Percentiles rank a stretch among this genome's conserved stretches.
Evolutionary conservation across 2,797 vertebrate species (phyloP).

Genomic region (Hippopotamyrus pictus): DNA sequence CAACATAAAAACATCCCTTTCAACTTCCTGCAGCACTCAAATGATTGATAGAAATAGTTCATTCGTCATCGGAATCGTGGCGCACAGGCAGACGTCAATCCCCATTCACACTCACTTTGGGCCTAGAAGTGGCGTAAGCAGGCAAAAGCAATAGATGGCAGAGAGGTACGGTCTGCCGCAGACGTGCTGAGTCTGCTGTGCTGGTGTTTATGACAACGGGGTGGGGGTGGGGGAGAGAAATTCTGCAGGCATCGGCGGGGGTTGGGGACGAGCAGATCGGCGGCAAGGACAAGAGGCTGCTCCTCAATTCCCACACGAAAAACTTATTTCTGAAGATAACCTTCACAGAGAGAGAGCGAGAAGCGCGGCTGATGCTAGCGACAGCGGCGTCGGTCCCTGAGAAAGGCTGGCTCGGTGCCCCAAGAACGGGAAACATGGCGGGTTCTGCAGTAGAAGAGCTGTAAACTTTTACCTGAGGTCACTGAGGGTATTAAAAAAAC

Average conservation of each 20-base stretch:
- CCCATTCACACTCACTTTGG: neutral
- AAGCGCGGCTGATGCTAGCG: constrained; percentile 32
- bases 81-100: neutral
- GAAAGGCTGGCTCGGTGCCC: constrained; percentile 54
- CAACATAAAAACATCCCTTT: neutral
- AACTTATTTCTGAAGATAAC: neutral
- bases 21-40: neutral
- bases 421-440: constrained; percentile 41
- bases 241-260: neutral
- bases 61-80: neutral
- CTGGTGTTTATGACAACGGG: neutral
- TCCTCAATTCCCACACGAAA: neutral
- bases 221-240: neutral
- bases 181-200: neutral
- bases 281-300: neutral
- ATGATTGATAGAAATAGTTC: neutral
- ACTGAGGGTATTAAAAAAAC: neutral
- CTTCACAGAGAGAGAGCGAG: neutral
- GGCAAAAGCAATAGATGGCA: neutral
- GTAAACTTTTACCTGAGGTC: constrained; percentile 17
- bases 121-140: neutral
- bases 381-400: constrained; percentile 70
- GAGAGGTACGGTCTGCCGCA: neutral
- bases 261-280: neutral
- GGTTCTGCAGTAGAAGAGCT: constrained; percentile 25